A percentile compares a stretch with the other conserved stretches of the same genome.
These are phyloP conservation scores for Aphelenchoides fujianensis DNA, from an alignment of 1,140 invertebrate genomes.

Conservation along the genomic window DNA sequence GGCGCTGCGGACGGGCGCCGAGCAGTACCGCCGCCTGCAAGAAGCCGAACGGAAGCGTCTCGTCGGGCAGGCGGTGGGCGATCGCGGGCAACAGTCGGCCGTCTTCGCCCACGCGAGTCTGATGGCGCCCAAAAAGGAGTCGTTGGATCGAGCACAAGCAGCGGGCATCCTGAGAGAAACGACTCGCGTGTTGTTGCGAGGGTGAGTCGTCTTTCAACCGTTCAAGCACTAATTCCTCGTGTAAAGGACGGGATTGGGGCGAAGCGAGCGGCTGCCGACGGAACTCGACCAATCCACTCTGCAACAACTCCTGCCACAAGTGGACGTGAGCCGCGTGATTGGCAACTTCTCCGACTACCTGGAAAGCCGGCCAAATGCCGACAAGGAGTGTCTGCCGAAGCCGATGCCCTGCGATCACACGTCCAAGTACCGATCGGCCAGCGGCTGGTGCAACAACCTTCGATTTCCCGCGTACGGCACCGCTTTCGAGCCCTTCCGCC, in stretches of 20 bases:
- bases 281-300: slow-evolving; percentile 55
- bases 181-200: slow-evolving; percentile 54
- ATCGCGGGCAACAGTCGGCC: slow-evolving; percentile 35
- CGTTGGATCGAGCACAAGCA: slow-evolving; percentile 54
- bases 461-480: slow-evolving; percentile 76
- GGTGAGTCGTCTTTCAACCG: slow-evolving; percentile 38
- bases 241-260: slow-evolving; percentile 38
- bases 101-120: slow-evolving; percentile 51
- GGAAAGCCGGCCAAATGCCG: slow-evolving; percentile 23
- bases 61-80: slow-evolving; percentile 2
- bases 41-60: slow-evolving; percentile 47
- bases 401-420: slow-evolving; percentile 74
- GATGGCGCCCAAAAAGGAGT: slow-evolving; percentile 59
- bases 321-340: slow-evolving; percentile 54
- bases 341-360: slow-evolving; percentile 57
- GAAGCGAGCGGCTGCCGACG: slow-evolving; percentile 44
- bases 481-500: slow-evolving; percentile 70
- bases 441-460: slow-evolving; percentile 86
- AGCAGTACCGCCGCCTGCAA: slow-evolving; percentile 52
- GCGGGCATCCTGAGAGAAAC: slow-evolving; percentile 55
- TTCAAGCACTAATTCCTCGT: slow-evolving; percentile 20
- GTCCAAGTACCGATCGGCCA: slow-evolving; percentile 71
- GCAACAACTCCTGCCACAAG: slow-evolving; percentile 56
- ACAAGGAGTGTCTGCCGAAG: slow-evolving; percentile 52
- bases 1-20: slow-evolving; percentile 49